Percentiles rank a stretch among this genome's conserved stretches.
phyloP scores from a whole-genome alignment of 2,113 vertebrate genomes.

The Cygnus buccinator region DNA sequence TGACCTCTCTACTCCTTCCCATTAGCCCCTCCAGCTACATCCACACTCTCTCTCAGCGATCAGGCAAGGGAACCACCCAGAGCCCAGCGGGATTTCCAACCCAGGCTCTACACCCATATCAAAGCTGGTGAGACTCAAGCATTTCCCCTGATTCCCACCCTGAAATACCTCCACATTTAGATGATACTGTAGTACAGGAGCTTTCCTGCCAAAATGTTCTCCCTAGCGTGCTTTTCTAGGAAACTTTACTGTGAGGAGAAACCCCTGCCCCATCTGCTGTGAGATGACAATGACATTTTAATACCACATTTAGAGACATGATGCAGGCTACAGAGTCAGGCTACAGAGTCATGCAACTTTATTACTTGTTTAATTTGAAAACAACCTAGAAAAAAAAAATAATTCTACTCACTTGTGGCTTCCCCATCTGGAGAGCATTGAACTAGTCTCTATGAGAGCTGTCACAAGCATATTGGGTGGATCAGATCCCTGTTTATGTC shows the following conservation, averaged over 20 bases:
- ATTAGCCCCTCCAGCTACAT: neutral
- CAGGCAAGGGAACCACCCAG: neutral
- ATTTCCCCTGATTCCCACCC: neutral
- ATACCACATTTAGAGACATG: neutral
- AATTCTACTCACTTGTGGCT: constrained; percentile 20
- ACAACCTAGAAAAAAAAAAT: neutral
- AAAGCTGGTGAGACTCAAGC: neutral
- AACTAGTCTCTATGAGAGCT: constrained; percentile 6
- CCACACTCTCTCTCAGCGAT: neutral
- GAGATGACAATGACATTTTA: constrained; percentile 6
- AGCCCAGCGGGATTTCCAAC: neutral
- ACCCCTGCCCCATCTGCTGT: neutral
- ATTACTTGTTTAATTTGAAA: constrained; percentile 42
- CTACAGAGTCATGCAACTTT: neutral
- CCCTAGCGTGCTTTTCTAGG: neutral
- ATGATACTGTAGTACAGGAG: neutral
- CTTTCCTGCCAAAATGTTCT: neutral
- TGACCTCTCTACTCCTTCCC: neutral
- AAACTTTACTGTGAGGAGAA: neutral
- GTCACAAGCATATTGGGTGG: neutral
- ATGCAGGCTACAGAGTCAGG: neutral
- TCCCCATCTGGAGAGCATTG: constrained; percentile 32
- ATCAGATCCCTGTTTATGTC: neutral
- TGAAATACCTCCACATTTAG: neutral
- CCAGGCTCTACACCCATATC: neutral